Conservation (phyloP, 2,113 vertebrate genomes). For the Melanostigma gelatinosum region DNA sequence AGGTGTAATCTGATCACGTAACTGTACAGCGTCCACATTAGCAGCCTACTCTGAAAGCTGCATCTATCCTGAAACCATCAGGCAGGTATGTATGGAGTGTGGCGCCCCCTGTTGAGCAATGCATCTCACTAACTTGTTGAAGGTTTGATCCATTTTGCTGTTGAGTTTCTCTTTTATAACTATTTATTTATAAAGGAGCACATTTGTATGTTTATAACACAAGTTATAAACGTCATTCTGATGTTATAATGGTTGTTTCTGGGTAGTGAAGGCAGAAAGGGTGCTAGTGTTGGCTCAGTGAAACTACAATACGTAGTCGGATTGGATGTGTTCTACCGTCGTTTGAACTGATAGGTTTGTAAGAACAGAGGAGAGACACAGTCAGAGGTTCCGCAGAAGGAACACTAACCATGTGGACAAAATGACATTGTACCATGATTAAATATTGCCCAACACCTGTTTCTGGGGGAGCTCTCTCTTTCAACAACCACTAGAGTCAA, state of each 20-base stretch:
- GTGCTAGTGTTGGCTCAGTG: neutral
- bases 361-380: neutral
- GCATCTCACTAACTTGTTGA: neutral
- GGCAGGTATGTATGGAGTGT: conserved; percentile 7
- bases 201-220: neutral
- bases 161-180: neutral
- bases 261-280: neutral
- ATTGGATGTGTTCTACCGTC: neutral
- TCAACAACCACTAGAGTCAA: neutral
- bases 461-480: neutral
- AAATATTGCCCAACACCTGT: neutral
- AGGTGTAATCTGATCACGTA: conserved; percentile 59
- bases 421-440: neutral
- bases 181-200: neutral
- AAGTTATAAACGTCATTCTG: neutral
- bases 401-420: neutral
- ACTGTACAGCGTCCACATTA: conserved; percentile 6
- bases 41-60: conserved; percentile 11
- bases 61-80: neutral
- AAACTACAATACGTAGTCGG: neutral
- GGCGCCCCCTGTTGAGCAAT: conserved; percentile 48
- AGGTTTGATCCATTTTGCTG: neutral
- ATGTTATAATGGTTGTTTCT: neutral
- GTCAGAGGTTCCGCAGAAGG: neutral
- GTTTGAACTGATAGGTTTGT: neutral